These are phyloP conservation scores for Coleophora deauratella DNA, from an alignment of 2,888 invertebrate species.

Conservation along the genomic window DNA sequence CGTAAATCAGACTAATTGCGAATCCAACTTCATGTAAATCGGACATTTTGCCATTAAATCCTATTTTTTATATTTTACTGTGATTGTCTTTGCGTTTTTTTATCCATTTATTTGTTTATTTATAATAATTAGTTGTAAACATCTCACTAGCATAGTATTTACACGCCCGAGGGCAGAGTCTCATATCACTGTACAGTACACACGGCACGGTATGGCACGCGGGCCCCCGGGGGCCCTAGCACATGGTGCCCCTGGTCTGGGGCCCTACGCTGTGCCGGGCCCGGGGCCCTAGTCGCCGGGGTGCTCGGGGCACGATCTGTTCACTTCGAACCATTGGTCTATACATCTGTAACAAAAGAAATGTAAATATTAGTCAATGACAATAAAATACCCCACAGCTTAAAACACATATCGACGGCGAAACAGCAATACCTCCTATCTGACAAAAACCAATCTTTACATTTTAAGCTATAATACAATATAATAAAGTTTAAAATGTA, in stretches of 20 bases:
- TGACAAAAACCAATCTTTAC: too few species aligned
- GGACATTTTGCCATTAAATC: too few species aligned
- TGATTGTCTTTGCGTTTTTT: slow-evolving; percentile 55
- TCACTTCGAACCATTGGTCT: slow-evolving; percentile 99
- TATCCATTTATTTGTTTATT: slow-evolving; percentile 11
- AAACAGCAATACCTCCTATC: too few species aligned
- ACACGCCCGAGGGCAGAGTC: slow-evolving; percentile 60
- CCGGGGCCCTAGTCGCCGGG: slow-evolving; percentile 86
- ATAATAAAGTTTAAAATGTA: too few species aligned
- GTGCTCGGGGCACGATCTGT: slow-evolving; percentile 99
- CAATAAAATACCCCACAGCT: too few species aligned
- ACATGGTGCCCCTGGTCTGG: slow-evolving; percentile 91
- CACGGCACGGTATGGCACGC: slow-evolving; percentile 35
- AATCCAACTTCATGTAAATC: too few species aligned
- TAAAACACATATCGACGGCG: too few species aligned
- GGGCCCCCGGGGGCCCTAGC: slow-evolving; percentile 11
- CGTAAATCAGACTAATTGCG: too few species aligned
- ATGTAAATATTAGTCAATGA: slow-evolving; percentile 6
- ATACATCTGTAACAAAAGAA: slow-evolving; percentile 87
- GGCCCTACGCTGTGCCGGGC: slow-evolving; percentile 30
- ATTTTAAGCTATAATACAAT: too few species aligned
- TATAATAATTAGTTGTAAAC: slow-evolving; percentile 54
- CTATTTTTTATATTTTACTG: slow-evolving; percentile 18
- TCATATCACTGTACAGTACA: slow-evolving; percentile 61
- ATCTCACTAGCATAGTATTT: slow-evolving; percentile 63